Percentiles rank a stretch among this genome's conserved stretches.
These are phyloP conservation scores for Ophioninae sp. DNA, from an alignment of 2,888 invertebrate species.

Conservation along the genomic window DNA sequence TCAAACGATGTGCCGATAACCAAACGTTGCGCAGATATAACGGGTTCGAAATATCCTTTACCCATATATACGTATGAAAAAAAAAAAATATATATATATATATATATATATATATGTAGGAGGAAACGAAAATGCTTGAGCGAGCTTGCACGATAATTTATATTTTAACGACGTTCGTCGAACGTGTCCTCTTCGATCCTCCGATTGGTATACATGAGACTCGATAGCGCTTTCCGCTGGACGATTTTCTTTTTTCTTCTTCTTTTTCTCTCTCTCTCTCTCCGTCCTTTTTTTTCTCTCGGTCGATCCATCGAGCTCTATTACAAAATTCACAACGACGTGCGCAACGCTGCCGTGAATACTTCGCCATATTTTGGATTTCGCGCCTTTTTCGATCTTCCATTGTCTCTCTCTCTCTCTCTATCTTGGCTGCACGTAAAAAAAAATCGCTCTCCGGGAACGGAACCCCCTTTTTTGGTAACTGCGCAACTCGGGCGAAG, in stretches of 20 bases:
- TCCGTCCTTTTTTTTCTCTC: not conserved
- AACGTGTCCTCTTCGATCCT: slow-evolving; percentile 77
- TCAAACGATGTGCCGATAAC: too few relatives aligned
- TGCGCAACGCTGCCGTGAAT: slow-evolving; percentile 36
- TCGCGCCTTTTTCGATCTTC: slow-evolving; percentile 74
- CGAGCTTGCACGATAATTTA: slow-evolving; percentile 56
- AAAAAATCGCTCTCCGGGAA: slow-evolving; percentile 28
- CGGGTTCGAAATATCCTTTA: not conserved
- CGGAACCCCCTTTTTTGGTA: slow-evolving; percentile 59
- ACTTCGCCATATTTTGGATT: slow-evolving; percentile 70
- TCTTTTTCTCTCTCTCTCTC: slow-evolving; percentile 1
- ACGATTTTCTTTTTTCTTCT: slow-evolving; percentile 18
- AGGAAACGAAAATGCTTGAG: slow-evolving; percentile 55
- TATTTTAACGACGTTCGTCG: slow-evolving; percentile 78
- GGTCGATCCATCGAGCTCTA: slow-evolving; percentile 27
- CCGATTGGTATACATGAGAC: slow-evolving; percentile 66
- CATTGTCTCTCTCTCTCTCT: slow-evolving; percentile 56
- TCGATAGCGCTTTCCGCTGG: slow-evolving; percentile 32
- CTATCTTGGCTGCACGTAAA: not conserved
- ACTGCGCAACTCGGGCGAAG: slow-evolving; percentile 24
- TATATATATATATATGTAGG: not conserved
- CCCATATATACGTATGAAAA: not conserved
- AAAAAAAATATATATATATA: not conserved
- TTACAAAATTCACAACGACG: slow-evolving; percentile 50
- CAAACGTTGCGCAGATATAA: not conserved